A percentile compares a stretch with the other conserved stretches of the same genome.
Evolutionary conservation across 2,113 vertebrate species (phyloP).

Genomic region (Cynopterus brachyotis): DNA sequence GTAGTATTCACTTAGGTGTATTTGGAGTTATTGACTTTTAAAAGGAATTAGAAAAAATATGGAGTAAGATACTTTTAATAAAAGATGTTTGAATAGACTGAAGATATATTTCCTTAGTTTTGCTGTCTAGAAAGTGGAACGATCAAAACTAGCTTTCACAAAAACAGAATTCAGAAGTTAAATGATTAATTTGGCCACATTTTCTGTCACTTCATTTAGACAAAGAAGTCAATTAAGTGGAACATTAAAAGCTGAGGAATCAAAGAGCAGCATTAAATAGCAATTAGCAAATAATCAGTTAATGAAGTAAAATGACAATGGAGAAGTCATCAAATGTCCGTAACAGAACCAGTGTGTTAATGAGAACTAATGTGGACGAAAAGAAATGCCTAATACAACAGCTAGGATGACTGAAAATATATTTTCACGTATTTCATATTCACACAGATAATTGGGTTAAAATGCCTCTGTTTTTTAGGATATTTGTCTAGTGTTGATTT

Average conservation of each 20-base stretch:
- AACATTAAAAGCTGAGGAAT: constrained; percentile 74
- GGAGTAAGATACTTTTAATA: neutral
- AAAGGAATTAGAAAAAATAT: neutral
- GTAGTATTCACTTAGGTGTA: fast-evolving
- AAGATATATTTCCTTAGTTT: neutral
- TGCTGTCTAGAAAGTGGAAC: neutral
- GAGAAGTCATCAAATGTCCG: constrained; percentile 55
- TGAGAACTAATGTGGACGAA: constrained; percentile 67
- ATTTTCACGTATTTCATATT: neutral
- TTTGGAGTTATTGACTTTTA: neutral
- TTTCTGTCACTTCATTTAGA: constrained; percentile 46
- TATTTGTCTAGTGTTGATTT: constrained; percentile 21
- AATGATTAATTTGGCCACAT: constrained; percentile 17
- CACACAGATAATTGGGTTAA: constrained; percentile 46
- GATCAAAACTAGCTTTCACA: neutral
- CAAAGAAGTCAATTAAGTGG: constrained; percentile 65
- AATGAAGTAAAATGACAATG: constrained; percentile 68
- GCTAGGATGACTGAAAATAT: constrained; percentile 5
- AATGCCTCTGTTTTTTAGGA: neutral
- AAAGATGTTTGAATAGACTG: neutral
- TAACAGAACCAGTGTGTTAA: constrained; percentile 19
- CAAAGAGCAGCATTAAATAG: constrained; percentile 62
- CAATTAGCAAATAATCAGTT: constrained; percentile 73
- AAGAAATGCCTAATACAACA: constrained; percentile 36
- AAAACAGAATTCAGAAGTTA: neutral